Evolutionary conservation across 30 jellyfish, hydroid and myxozoan species (phyloP).

Genomic region (Hydractinia echinata): DNA sequence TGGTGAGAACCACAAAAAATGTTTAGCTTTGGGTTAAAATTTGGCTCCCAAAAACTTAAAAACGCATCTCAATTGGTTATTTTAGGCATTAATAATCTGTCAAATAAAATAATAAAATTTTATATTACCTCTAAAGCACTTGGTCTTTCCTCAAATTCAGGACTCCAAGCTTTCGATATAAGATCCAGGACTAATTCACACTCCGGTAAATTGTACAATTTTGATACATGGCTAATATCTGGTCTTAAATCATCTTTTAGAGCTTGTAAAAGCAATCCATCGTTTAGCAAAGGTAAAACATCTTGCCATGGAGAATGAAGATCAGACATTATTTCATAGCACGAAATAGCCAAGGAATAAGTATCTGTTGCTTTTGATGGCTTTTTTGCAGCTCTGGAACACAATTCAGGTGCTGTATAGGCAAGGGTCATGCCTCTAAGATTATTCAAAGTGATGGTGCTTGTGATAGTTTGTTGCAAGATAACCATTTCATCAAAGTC

Average conservation of each 20-base stretch:
- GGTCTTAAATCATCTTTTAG: conserved; percentile 13
- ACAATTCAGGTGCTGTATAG: conserved; percentile 35
- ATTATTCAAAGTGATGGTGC: conserved; percentile 8
- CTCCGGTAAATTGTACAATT: background rate
- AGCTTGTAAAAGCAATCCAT: conserved; percentile 13
- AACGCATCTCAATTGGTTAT: too few species aligned
- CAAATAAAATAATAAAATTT: too few species aligned
- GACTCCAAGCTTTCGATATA: background rate
- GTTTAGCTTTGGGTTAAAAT: too few species aligned
- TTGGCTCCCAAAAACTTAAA: too few species aligned
- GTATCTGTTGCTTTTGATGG: conserved; percentile 25
- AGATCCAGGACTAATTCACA: background rate
- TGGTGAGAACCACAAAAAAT: too few species aligned
- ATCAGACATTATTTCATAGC: conserved; percentile 21
- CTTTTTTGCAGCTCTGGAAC: conserved; percentile 7
- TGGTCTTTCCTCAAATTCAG: conserved; percentile 3
- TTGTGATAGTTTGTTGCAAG: conserved; percentile 17
- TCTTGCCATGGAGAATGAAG: conserved; percentile 24
- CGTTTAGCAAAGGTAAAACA: conserved; percentile 27
- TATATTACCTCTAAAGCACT: background rate
- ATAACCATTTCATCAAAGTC: conserved; percentile 32
- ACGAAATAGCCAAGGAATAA: conserved; percentile 29
- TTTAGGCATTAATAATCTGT: too few species aligned
- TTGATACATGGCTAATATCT: conserved; percentile 16
- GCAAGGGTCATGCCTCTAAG: conserved; percentile 33